Evolutionary conservation across 2,113 vertebrate species (phyloP).

Genomic region (Toxotes jaculatrix): DNA sequence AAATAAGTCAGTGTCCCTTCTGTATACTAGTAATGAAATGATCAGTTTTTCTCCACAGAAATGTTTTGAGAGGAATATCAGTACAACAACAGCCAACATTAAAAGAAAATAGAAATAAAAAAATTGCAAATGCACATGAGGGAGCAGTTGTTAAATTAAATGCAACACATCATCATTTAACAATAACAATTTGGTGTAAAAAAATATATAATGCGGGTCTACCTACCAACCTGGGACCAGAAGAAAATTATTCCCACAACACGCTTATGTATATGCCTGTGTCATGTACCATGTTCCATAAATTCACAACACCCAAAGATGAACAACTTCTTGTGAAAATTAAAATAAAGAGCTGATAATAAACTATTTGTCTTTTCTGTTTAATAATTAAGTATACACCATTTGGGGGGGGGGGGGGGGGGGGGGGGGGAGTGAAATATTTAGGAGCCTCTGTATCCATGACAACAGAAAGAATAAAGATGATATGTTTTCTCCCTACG

Average conservation of each 20-base stretch:
- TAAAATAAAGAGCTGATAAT: not conserved
- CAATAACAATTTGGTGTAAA: not conserved
- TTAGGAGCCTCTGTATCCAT: not conserved
- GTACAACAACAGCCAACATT: conserved; percentile 7
- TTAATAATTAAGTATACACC: not conserved
- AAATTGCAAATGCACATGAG: not conserved
- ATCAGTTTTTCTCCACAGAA: not conserved
- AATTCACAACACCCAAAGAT: not conserved
- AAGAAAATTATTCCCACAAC: not conserved
- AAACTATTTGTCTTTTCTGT: not conserved
- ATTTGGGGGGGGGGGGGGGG: not conserved
- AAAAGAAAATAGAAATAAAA: not conserved
- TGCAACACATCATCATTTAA: not conserved
- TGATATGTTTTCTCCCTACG: not conserved
- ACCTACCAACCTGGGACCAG: not conserved
- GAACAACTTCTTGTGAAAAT: not conserved
- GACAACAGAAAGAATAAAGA: conserved; percentile 6
- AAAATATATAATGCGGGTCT: not conserved
- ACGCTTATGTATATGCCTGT: not conserved
- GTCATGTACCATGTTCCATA: not conserved
- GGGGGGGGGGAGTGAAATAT: no score
- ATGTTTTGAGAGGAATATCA: not conserved
- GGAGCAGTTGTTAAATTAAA: not conserved
- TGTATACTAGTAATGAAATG: conserved; percentile 4
- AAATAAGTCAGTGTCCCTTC: conserved; percentile 36